These are phyloP conservation scores for Mnemiopsis leidyi DNA, from an alignment of 37 sponge, comb jelly and placozoan species.

Conservation along the genomic window DNA sequence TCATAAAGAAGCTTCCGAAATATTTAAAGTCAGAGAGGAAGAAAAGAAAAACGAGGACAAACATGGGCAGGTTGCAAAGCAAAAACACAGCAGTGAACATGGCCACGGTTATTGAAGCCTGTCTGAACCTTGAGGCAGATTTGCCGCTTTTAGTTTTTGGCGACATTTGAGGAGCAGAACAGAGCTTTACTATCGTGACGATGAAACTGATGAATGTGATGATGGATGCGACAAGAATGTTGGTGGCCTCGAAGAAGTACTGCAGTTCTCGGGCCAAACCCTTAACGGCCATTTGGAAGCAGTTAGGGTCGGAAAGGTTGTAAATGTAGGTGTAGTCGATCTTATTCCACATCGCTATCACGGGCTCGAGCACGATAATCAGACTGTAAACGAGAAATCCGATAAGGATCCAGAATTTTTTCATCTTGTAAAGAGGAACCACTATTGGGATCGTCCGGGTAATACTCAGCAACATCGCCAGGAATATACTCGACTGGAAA, in stretches of 20 bases:
- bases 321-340: not conserved
- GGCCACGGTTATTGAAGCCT: not conserved
- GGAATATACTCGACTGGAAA: not conserved
- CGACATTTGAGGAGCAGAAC: not conserved
- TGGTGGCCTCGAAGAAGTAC: not conserved
- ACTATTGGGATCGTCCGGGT: not conserved
- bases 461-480: not conserved
- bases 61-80: not conserved
- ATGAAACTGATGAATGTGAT: not conserved
- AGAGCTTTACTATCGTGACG: not conserved
- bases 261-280: not conserved
- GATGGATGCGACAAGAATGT: not conserved
- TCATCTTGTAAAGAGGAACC: not conserved
- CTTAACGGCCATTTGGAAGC: not conserved
- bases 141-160: not conserved
- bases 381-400: not conserved
- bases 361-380: not conserved
- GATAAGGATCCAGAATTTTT: not conserved
- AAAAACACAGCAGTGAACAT: not conserved
- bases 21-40: not conserved
- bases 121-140: not conserved
- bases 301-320: not conserved
- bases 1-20: not conserved
- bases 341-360: not conserved
- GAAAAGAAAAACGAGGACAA: not conserved